Conservation (phyloP, 2,888 invertebrate genomes). For the Aphidius colemani region DNA sequence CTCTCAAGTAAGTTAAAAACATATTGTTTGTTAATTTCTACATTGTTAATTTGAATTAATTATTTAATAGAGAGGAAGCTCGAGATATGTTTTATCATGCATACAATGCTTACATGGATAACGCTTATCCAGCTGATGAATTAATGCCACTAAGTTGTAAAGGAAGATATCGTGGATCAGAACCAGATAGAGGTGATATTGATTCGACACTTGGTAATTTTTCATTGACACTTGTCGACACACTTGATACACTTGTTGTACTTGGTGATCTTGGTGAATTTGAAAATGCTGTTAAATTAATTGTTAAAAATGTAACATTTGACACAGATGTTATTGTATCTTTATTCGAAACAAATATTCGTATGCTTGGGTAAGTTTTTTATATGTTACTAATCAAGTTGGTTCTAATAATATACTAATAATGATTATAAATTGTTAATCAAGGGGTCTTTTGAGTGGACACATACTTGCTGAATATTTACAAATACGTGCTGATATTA, state of each 20-base stretch:
- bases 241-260: constrained; percentile 89
- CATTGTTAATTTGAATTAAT: no score
- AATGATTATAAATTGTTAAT: constrained; percentile 27
- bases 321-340: constrained; percentile 95
- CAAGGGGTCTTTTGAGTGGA: constrained; percentile 86
- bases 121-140: constrained; percentile 98
- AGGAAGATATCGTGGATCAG: constrained; percentile 87
- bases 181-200: constrained; percentile 92
- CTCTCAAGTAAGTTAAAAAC: constrained; percentile 62
- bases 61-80: constrained; percentile 69
- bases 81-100: constrained; percentile 97
- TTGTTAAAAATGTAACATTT: constrained; percentile 86
- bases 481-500: constrained; percentile 73
- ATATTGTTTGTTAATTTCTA: no score
- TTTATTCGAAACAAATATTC: constrained; percentile 97
- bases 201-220: constrained; percentile 97
- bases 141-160: constrained; percentile 95
- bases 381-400: no score
- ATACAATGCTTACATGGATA: constrained; percentile 91
- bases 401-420: not conserved
- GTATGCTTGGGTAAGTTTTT: constrained; percentile 85
- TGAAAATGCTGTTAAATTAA: constrained; percentile 84
- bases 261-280: constrained; percentile 94
- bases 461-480: constrained; percentile 87
- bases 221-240: constrained; percentile 93